Evolutionary conservation across 2,888 invertebrate genomes (phyloP).

Genomic region (Pharmacophagus antenor): DNA sequence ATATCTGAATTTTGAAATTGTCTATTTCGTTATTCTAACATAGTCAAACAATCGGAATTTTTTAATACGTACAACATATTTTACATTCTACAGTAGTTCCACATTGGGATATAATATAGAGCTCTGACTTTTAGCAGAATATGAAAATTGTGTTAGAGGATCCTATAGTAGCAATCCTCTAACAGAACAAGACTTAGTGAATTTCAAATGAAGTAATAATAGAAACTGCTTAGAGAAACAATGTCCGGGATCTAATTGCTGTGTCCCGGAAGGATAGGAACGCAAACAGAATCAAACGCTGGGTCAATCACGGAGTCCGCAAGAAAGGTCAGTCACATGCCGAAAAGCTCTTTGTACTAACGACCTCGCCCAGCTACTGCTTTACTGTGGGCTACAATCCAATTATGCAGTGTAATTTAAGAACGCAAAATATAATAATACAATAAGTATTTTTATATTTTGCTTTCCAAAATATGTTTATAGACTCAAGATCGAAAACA

Average conservation of each 20-base stretch:
- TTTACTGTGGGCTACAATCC: not conserved
- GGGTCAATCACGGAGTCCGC: constrained; percentile 19
- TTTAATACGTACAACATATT: too few relatives aligned
- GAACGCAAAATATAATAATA: not conserved
- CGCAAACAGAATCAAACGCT: constrained; percentile 35
- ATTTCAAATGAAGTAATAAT: constrained; percentile 23
- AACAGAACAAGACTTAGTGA: not conserved
- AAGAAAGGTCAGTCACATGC: constrained; percentile 3
- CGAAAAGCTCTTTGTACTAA: constrained; percentile 19
- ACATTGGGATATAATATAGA: too few relatives aligned
- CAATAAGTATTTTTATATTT: too few relatives aligned
- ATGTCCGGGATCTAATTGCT: constrained; percentile 35
- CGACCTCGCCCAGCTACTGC: not conserved
- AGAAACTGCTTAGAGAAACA: constrained; percentile 32
- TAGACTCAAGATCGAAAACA: too few relatives aligned
- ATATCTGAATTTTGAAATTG: too few relatives aligned
- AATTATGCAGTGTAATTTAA: not conserved
- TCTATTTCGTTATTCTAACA: too few relatives aligned
- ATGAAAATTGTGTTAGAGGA: not conserved
- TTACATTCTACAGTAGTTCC: too few relatives aligned
- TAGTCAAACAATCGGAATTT: too few relatives aligned
- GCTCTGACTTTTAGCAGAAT: not conserved
- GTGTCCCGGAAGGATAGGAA: constrained; percentile 32
- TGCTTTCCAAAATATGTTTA: too few relatives aligned
- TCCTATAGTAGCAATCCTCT: not conserved